These are phyloP conservation scores for Netelia fuscicornis DNA, from an alignment of 2,888 invertebrate species.

Conservation along the genomic window DNA sequence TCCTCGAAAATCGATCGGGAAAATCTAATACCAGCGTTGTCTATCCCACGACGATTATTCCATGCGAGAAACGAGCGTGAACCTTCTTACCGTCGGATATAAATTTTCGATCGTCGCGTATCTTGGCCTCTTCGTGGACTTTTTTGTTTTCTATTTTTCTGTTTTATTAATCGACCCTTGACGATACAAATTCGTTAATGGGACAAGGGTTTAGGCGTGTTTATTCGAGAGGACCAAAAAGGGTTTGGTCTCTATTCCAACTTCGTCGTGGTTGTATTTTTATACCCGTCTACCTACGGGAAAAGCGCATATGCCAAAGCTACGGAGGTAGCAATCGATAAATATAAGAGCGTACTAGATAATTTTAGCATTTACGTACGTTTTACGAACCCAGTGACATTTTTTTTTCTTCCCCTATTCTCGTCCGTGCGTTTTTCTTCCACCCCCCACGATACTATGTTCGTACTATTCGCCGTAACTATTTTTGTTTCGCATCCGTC, in stretches of 20 bases:
- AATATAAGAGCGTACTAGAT: constrained; percentile 48
- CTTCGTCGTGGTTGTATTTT: constrained; percentile 33
- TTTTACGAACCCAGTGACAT: background rate
- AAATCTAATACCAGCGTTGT: constrained; percentile 34
- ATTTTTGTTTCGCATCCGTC: too few relatives aligned
- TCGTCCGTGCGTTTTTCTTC: background rate
- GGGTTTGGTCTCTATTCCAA: too few relatives aligned
- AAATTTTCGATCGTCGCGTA: background rate
- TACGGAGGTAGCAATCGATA: constrained; percentile 63
- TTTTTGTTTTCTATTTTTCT: background rate
- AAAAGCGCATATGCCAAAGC: constrained; percentile 44
- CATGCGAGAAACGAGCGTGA: background rate
- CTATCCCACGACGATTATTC: constrained; percentile 15
- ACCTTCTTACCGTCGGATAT: too few relatives aligned
- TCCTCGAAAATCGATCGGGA: constrained; percentile 30
- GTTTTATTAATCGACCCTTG: too few relatives aligned
- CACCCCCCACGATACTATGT: background rate
- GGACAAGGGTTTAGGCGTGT: too few relatives aligned
- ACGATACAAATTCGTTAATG: too few relatives aligned
- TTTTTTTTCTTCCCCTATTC: constrained; percentile 7
- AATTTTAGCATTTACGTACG: constrained; percentile 54
- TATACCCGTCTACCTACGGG: constrained; percentile 35
- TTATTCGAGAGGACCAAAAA: too few relatives aligned
- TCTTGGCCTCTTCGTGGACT: background rate
- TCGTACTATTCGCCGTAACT: too few relatives aligned